Base-by-base conservation (phyloP, 2,113 vertebrate species). In the Gallinago paraguaiae region DNA sequence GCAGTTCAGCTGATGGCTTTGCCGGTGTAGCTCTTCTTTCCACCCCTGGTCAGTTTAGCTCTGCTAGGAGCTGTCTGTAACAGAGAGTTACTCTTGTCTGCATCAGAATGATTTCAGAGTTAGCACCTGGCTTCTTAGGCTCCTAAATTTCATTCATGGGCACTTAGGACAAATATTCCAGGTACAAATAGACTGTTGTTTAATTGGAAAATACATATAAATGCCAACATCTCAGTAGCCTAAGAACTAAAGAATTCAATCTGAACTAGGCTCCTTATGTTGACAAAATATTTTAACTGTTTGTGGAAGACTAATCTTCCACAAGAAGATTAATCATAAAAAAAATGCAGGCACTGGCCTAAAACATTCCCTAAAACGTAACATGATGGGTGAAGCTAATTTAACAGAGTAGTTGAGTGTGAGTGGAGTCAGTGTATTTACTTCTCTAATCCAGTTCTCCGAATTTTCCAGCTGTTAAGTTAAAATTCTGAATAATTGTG, bases 271-370 rank as follows among this genome's bases (percentile, higher is more conserved):
- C 10, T 48, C 8, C 9, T 35, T 64, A 7, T 20, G 4, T 17
- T 65, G 67, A 31, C 11, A 41, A 39, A 61, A 9, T 82, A 61
- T 65, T 79, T 65, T 72, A 84, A 19, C 30, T n/a, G 9, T 51
- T 82, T 75, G 39, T 2, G 7, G 59, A 41, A 45, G 7, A 2
- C 48, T 39, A 39, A 39, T 39, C 39, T 39, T 39, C 39, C 39
- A 39, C 39, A 39, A 39, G 7, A 57, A 3, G 17, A 6, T 31
- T 24, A 60, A 22, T 48, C 4, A 6, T 27, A 8, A 10, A 30
- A 74, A 31, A 0, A 0, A 11, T 41, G 5, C 9, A 72, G 48
- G 28, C 6, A 13, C 41, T 6, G 8, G 27, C 45, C n/a, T n/a
- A n/a, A n/a, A n/a, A 7, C n/a, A 8, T 57, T 93, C 33, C 20